Conservation (phyloP, 2,888 invertebrate genomes). For the Leptinotarsa tumamoca region DNA sequence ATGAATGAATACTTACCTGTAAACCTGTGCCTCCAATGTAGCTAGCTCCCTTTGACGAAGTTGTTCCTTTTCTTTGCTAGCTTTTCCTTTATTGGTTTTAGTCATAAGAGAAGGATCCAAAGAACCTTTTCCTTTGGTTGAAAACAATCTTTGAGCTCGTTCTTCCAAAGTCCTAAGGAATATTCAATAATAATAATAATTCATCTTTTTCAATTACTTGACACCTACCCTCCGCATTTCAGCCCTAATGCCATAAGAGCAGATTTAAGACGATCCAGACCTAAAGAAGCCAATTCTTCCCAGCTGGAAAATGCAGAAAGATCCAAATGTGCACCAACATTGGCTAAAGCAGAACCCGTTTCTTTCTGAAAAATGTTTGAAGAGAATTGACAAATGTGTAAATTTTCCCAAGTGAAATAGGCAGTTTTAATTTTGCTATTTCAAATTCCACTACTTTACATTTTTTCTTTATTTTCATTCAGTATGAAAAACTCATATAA, state of each 20-base stretch:
- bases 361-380: constrained; percentile 77
- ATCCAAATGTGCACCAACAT: constrained; percentile 96
- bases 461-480: too few relatives aligned
- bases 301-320: constrained; percentile 97
- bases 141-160: constrained; percentile 94
- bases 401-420: too few relatives aligned
- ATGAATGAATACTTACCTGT: constrained; percentile 69
- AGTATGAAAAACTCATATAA: too few relatives aligned
- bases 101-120: constrained; percentile 92
- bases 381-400: background rate
- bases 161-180: constrained; percentile 86
- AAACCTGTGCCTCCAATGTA: constrained; percentile 89
- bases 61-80: constrained; percentile 71
- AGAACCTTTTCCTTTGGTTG: constrained; percentile 94
- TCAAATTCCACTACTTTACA: too few relatives aligned
- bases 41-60: constrained; percentile 89
- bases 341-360: constrained; percentile 90
- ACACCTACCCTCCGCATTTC: constrained; percentile 91
- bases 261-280: constrained; percentile 96
- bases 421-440: too few relatives aligned
- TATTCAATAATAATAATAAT: background rate
- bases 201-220: background rate
- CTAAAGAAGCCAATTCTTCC: constrained; percentile 96
- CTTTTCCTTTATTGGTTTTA: constrained; percentile 85
- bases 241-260: constrained; percentile 95